Evolutionary conservation across 2,113 vertebrate species (phyloP).

Genomic region (Aythya baeri): DNA sequence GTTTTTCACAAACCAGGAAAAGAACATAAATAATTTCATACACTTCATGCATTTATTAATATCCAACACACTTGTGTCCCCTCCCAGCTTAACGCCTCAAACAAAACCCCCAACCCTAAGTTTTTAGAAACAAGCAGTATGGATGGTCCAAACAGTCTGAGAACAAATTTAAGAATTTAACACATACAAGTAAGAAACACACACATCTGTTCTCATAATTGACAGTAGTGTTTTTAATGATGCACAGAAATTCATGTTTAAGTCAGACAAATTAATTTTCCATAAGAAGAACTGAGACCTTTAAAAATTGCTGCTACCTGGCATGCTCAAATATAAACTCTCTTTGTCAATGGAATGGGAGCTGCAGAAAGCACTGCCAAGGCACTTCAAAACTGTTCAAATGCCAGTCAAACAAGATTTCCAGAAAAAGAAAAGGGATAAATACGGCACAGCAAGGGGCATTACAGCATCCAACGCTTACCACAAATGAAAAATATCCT

Average conservation of each 20-base stretch:
- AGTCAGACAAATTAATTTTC: not conserved
- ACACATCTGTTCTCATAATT: not conserved
- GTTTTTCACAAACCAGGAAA: not conserved
- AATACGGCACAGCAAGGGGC: not conserved
- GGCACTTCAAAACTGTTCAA: not conserved
- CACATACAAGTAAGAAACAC: not conserved
- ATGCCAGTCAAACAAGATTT: not conserved
- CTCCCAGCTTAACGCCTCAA: not conserved
- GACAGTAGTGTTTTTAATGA: not conserved
- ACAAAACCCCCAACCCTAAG: not conserved
- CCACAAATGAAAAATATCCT: not conserved
- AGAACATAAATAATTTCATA: not conserved
- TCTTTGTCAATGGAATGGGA: not conserved
- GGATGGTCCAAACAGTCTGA: not conserved
- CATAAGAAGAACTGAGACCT: not conserved
- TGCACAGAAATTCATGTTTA: not conserved
- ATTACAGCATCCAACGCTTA: not conserved
- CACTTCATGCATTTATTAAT: not conserved
- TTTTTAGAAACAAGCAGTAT: not conserved
- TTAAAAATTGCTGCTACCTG: not conserved
- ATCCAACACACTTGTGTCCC: not conserved
- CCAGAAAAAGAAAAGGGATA: not conserved
- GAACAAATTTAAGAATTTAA: not conserved
- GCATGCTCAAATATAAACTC: not conserved
- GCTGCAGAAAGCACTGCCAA: not conserved